phyloP scores from a whole-genome alignment of 1,140 invertebrate species.

The Drosophila kohkoa region DNA sequence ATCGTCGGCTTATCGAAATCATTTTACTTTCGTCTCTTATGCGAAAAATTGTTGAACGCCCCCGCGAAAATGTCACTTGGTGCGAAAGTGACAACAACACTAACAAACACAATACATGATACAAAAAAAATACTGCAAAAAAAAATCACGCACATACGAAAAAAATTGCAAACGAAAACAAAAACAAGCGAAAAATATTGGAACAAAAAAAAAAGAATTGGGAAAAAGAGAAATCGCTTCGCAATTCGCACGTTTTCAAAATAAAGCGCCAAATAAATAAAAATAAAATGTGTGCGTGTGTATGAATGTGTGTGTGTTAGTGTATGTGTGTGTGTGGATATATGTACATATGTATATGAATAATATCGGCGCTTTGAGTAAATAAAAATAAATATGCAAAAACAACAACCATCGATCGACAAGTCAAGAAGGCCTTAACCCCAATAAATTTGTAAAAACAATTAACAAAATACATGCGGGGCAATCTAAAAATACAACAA shows the following conservation, averaged over 20 bases:
- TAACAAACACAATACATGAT: constrained; percentile 17
- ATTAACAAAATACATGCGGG: constrained; percentile 46
- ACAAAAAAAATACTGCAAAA: constrained; percentile 1
- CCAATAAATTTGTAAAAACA: constrained; percentile 75
- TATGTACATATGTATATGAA: constrained; percentile 12
- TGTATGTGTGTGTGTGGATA: constrained; percentile 5
- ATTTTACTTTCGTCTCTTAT: constrained; percentile 6
- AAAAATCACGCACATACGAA: not conserved
- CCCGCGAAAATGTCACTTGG: constrained; percentile 41
- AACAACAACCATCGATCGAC: constrained; percentile 35
- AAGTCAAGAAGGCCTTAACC: constrained; percentile 70
- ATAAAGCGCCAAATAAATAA: constrained; percentile 39
- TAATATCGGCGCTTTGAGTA: constrained; percentile 41
- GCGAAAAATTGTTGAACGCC: constrained; percentile 41
- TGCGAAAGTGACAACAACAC: constrained; percentile 40
- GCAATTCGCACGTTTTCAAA: constrained; percentile 53
- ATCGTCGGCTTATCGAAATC: not conserved
- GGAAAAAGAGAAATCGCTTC: constrained; percentile 54
- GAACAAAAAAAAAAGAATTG: constrained; percentile 14
- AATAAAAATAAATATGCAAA: constrained; percentile 55
- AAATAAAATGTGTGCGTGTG: constrained; percentile 8
- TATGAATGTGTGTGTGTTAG: not conserved
- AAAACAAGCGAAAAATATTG: constrained; percentile 18
- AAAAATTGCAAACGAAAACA: constrained; percentile 35
- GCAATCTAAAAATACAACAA: constrained; percentile 27